A percentile compares a stretch with the other conserved stretches of the same genome.
Conservation (phyloP, 2,888 invertebrate species). For the Campoletis raptor region DNA sequence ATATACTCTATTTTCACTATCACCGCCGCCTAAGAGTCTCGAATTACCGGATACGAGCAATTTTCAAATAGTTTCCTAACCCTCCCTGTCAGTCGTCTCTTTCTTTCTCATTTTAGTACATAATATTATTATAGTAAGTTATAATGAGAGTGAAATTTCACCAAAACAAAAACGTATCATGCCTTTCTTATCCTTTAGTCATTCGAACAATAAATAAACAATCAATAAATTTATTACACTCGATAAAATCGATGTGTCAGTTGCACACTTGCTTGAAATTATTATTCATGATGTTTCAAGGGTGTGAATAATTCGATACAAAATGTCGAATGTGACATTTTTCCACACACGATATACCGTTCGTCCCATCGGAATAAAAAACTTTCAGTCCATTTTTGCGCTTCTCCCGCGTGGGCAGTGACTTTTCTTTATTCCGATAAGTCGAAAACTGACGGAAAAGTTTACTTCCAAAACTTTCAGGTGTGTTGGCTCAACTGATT, state of each 20-base stretch:
- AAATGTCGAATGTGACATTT: not conserved
- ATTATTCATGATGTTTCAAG: not conserved
- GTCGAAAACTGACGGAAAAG: too few relatives aligned
- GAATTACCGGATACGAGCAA: conserved; percentile 24
- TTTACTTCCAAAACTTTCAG: too few relatives aligned
- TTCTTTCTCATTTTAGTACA: not conserved
- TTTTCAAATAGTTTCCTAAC: conserved; percentile 27
- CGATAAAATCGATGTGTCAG: not conserved
- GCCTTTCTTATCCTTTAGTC: not conserved
- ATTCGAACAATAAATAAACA: not conserved
- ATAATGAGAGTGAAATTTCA: not conserved
- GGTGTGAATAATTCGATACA: not conserved
- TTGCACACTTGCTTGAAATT: not conserved
- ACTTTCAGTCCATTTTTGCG: too few relatives aligned
- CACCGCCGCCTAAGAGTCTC: conserved; percentile 16
- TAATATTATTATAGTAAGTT: not conserved
- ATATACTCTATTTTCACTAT: conserved; percentile 34
- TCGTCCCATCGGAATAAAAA: not conserved
- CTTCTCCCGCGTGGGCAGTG: too few relatives aligned
- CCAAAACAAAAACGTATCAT: not conserved
- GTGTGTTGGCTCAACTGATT: too few relatives aligned
- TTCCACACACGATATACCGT: not conserved
- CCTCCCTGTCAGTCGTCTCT: not conserved
- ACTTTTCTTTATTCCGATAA: too few relatives aligned
- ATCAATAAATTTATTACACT: not conserved